These are phyloP conservation scores for Anthrax anthrax DNA, from an alignment of 2,888 invertebrate genomes.

Conservation along the genomic window DNA sequence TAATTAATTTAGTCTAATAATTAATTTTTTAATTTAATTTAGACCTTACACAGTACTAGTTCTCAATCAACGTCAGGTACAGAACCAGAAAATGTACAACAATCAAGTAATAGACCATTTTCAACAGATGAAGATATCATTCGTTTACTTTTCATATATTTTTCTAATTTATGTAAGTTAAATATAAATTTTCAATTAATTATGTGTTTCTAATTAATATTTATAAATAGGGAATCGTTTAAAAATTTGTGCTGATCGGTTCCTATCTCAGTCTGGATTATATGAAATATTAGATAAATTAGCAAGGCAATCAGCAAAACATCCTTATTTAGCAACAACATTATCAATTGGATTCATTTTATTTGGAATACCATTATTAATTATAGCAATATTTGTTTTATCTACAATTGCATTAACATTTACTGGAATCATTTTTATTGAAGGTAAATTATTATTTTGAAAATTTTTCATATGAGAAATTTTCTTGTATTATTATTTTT, in stretches of 20 bases:
- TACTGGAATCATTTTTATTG: slow-evolving; percentile 30
- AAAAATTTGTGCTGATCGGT: background rate
- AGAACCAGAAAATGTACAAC: background rate
- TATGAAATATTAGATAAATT: slow-evolving; percentile 12
- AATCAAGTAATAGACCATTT: background rate
- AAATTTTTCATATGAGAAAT: background rate
- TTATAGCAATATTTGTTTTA: slow-evolving; percentile 25
- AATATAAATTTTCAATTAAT: background rate
- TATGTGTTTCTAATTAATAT: background rate
- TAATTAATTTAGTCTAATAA: too few relatives aligned
- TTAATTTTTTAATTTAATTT: too few relatives aligned
- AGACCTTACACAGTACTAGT: too few relatives aligned
- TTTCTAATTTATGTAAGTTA: background rate
- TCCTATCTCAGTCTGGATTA: slow-evolving; percentile 9
- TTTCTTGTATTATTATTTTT: too few relatives aligned
- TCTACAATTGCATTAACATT: slow-evolving; percentile 28
- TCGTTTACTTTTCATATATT: background rate
- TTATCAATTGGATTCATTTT: slow-evolving; percentile 11
- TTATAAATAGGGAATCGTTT: background rate
- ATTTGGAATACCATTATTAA: slow-evolving; percentile 23
- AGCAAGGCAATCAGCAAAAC: slow-evolving; percentile 14
- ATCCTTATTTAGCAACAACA: slow-evolving; percentile 14
- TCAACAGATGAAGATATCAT: background rate
- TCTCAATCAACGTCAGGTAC: too few relatives aligned
- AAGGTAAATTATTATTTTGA: slow-evolving; percentile 19